Percentiles rank a stretch among this genome's conserved stretches.
Conservation (phyloP, 2,888 invertebrate species). For the Coelinius sp. region DNA sequence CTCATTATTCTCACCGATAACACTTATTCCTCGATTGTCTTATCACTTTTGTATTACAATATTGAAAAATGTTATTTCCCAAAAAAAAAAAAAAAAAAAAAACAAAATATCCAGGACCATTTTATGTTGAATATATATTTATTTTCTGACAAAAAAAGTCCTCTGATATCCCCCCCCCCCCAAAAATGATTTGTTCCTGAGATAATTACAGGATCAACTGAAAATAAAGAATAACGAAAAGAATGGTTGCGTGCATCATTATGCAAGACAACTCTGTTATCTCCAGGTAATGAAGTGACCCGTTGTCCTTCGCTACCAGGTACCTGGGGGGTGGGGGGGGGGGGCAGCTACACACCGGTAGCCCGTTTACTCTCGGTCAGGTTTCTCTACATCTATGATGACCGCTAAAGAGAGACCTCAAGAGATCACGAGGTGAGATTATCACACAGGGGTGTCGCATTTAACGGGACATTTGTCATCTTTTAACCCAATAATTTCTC, state of each 20-base stretch:
- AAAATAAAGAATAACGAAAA: neutral
- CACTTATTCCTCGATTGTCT: neutral
- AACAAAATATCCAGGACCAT: neutral
- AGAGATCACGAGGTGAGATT: slow-evolving; percentile 63
- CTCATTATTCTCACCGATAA: slow-evolving; percentile 14
- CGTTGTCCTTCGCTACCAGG: slow-evolving; percentile 62
- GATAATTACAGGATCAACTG: too few relatives aligned
- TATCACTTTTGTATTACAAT: neutral
- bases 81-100: slow-evolving; percentile 10
- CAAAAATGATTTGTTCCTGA: too few relatives aligned
- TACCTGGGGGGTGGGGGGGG: too few relatives aligned
- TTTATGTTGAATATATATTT: too few relatives aligned
- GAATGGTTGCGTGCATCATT: slow-evolving; percentile 51
- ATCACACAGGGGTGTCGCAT: slow-evolving; percentile 58
- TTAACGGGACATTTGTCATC: slow-evolving; percentile 61
- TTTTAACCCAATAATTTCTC: neutral
- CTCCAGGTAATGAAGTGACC: slow-evolving; percentile 63
- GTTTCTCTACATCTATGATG: slow-evolving; percentile 47
- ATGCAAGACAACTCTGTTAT: slow-evolving; percentile 63
- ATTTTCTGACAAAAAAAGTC: too few relatives aligned
- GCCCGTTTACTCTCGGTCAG: slow-evolving; percentile 41
- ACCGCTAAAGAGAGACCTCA: slow-evolving; percentile 43
- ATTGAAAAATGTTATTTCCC: slow-evolving; percentile 5
- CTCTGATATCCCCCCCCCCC: too few relatives aligned
- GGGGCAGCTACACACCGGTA: slow-evolving; percentile 44